phyloP scores from a whole-genome alignment of 2,888 invertebrate genomes.

The Chrysolina oricalcia region DNA sequence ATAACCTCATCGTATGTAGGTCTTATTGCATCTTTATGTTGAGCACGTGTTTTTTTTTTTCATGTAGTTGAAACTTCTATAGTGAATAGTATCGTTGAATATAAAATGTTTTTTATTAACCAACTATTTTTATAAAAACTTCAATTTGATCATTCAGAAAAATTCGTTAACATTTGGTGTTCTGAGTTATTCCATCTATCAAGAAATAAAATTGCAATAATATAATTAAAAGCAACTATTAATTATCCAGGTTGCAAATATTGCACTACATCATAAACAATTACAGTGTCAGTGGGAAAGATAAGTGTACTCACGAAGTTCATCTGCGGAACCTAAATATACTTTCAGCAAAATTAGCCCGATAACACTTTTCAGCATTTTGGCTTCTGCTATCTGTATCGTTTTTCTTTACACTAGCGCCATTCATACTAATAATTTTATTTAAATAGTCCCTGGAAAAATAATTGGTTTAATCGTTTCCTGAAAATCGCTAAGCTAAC shows the following conservation, averaged over 20 bases:
- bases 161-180: neutral
- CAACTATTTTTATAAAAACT: neutral
- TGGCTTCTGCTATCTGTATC: neutral
- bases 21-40: too few relatives aligned
- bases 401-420: neutral
- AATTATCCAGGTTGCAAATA: too few relatives aligned
- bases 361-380: constrained; percentile 27
- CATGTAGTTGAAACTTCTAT: too few relatives aligned
- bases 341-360: neutral
- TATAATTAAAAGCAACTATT: too few relatives aligned
- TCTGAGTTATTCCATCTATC: too few relatives aligned
- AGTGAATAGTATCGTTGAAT: too few relatives aligned
- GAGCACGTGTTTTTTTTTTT: too few relatives aligned
- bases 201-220: neutral
- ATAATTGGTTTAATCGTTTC: constrained; percentile 36
- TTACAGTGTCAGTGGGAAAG: constrained; percentile 7
- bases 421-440: constrained; percentile 14
- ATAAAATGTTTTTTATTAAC: too few relatives aligned
- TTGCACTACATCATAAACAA: neutral
- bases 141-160: neutral
- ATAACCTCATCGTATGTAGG: too few relatives aligned
- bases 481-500: constrained; percentile 29
- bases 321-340: constrained; percentile 20
- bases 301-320: constrained; percentile 48
- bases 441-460: constrained; percentile 40